These are phyloP conservation scores for Anguilla megastoma DNA, from an alignment of 2,797 vertebrate genomes.

Conservation along the genomic window DNA sequence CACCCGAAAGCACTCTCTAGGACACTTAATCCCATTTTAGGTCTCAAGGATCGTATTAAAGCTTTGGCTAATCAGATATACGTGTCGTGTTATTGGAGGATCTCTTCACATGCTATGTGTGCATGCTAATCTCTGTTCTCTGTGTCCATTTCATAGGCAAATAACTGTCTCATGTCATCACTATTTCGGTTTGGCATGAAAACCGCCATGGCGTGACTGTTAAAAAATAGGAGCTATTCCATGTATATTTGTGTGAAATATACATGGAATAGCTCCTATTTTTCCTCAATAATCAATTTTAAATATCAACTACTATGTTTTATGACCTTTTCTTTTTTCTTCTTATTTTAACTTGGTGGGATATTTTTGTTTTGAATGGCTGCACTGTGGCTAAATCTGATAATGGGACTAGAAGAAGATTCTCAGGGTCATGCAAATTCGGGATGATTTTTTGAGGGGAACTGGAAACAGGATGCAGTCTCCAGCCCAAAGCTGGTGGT, in stretches of 20 bases:
- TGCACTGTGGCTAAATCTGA: slow-evolving; percentile 54
- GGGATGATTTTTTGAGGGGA: background rate
- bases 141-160: background rate
- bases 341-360: background rate
- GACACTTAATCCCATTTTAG: background rate
- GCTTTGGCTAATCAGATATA: background rate
- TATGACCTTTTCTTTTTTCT: slow-evolving; percentile 31
- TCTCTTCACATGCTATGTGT: background rate
- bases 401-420: slow-evolving; percentile 38
- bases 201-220: background rate
- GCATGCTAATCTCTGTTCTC: background rate
- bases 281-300: slow-evolving; percentile 33
- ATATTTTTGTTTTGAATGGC: slow-evolving; percentile 39
- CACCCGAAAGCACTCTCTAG: background rate
- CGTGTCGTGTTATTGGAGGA: background rate
- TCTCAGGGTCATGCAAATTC: background rate
- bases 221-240: background rate
- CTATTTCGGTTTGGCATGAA: background rate
- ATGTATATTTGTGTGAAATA: background rate
- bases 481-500: background rate
- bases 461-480: background rate
- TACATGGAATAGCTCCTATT: slow-evolving; percentile 1
- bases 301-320: slow-evolving; percentile 43
- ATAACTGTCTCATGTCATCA: background rate
- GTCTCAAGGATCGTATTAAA: background rate